A percentile compares a stretch with the other conserved stretches of the same genome.
Evolutionary conservation across 2,888 invertebrate species (phyloP).

Genomic region (Drosophila vallismaia): DNA sequence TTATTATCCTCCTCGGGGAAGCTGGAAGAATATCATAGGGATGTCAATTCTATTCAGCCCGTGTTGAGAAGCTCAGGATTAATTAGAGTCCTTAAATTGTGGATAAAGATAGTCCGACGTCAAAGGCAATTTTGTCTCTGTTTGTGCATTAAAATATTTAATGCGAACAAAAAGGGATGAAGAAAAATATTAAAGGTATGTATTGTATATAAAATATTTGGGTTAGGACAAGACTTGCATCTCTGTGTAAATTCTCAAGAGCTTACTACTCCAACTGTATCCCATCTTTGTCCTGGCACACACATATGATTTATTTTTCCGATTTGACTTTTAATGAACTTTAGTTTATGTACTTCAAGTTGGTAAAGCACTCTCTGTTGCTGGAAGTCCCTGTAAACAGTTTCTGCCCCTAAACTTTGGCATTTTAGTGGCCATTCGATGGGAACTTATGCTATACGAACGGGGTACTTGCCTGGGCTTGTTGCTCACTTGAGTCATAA

Average conservation of each 20-base stretch:
- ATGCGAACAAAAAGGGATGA: neutral
- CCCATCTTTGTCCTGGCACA: constrained; percentile 2
- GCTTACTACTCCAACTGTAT: constrained; percentile 13
- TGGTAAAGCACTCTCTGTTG: neutral
- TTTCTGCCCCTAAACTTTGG: constrained; percentile 49
- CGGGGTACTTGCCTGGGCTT: constrained; percentile 50
- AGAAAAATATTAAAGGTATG: neutral
- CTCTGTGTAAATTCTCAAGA: neutral
- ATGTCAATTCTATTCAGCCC: constrained; percentile 5
- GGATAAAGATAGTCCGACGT: constrained; percentile 20
- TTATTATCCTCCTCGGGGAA: constrained; percentile 25
- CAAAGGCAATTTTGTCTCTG: neutral
- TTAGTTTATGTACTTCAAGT: constrained; percentile 39
- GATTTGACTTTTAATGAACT: constrained; percentile 66
- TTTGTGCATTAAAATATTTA: neutral
- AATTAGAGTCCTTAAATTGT: constrained; percentile 32
- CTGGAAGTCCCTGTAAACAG: constrained; percentile 3
- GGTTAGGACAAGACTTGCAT: neutral
- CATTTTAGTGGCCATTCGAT: constrained; percentile 48
- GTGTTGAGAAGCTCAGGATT: constrained; percentile 30
- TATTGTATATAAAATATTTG: too few species aligned
- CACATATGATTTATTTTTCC: constrained; percentile 16
- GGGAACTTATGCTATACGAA: constrained; percentile 40
- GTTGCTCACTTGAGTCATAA: constrained; percentile 66
- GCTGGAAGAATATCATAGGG: constrained; percentile 15